These are phyloP conservation scores for Procambarus virginalis DNA, from an alignment of 1,140 invertebrate genomes.

Conservation along the genomic window DNA sequence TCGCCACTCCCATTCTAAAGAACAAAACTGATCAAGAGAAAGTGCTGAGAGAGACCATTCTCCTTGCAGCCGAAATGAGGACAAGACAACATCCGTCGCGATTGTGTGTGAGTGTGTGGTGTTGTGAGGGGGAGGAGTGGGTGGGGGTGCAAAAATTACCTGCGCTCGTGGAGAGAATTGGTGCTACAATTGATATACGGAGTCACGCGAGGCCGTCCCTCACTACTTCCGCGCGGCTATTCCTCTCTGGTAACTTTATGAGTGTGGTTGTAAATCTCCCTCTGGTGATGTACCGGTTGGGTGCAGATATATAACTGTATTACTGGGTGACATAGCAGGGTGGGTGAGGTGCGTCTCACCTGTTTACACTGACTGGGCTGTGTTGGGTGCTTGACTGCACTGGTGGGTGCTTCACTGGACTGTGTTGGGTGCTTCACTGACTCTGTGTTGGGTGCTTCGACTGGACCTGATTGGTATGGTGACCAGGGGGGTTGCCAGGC, in stretches of 20 bases:
- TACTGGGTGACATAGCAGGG: conserved; percentile 9
- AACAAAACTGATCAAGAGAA: too few relatives aligned
- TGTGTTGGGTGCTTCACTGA: too few relatives aligned
- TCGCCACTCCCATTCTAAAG: too few relatives aligned
- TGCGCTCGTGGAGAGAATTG: background rate
- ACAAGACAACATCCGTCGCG: background rate
- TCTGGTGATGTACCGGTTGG: conserved; percentile 18
- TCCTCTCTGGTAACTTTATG: conserved; percentile 26
- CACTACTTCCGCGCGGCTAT: conserved; percentile 32
- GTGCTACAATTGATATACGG: background rate
- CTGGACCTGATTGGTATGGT: too few relatives aligned
- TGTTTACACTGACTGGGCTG: background rate
- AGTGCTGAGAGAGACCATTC: too few relatives aligned
- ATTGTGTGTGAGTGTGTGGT: too few relatives aligned
- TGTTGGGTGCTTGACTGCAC: too few relatives aligned
- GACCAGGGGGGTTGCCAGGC: too few relatives aligned
- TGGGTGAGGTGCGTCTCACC: background rate
- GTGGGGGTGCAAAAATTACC: conserved; percentile 12
- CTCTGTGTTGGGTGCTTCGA: too few relatives aligned
- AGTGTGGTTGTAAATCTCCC: conserved; percentile 27
- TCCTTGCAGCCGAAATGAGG: background rate
- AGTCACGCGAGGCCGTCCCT: conserved; percentile 24
- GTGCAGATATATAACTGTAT: conserved; percentile 34
- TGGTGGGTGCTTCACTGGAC: too few relatives aligned
- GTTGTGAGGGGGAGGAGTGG: too few relatives aligned